Evolutionary conservation across 2,797 vertebrate species (phyloP).

Genomic region (Natrix natrix): DNA sequence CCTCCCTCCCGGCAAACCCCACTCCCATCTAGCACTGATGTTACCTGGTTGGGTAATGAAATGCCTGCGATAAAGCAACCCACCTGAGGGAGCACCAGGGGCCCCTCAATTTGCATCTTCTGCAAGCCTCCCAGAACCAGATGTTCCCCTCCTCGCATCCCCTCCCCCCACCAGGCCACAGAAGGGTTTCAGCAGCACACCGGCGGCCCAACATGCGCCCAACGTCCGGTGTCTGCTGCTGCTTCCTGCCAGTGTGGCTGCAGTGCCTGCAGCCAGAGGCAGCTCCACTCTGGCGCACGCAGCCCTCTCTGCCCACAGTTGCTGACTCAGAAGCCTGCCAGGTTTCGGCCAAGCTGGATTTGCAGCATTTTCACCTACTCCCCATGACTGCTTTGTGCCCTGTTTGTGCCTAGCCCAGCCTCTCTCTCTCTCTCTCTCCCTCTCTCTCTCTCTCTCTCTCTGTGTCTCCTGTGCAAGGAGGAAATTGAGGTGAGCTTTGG

Average conservation of each 20-base stretch:
- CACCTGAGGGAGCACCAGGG: too few species aligned
- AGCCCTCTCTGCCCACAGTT: neutral
- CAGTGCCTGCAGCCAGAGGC: neutral
- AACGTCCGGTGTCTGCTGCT: neutral
- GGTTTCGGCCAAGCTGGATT: conserved; percentile 13
- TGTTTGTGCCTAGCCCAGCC: neutral
- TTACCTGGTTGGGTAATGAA: neutral
- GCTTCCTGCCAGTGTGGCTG: neutral
- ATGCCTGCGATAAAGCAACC: neutral
- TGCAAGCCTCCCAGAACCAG: neutral
- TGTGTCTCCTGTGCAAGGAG: neutral
- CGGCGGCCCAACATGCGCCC: neutral
- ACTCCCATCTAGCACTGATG: too few species aligned
- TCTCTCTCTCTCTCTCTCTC: neutral
- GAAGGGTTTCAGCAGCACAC: neutral
- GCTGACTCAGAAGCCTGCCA: conserved; percentile 3
- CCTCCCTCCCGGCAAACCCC: too few species aligned
- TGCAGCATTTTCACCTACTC: neutral
- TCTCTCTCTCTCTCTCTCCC: too few species aligned
- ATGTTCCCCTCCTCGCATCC: neutral
- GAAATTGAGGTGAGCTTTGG: neutral
- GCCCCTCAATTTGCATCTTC: neutral
- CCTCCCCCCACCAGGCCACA: neutral
- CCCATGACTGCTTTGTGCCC: neutral
- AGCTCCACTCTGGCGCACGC: neutral